These are phyloP conservation scores for Macrocentrus cingulum DNA, from an alignment of 1,140 invertebrate species.

Conservation along the genomic window DNA sequence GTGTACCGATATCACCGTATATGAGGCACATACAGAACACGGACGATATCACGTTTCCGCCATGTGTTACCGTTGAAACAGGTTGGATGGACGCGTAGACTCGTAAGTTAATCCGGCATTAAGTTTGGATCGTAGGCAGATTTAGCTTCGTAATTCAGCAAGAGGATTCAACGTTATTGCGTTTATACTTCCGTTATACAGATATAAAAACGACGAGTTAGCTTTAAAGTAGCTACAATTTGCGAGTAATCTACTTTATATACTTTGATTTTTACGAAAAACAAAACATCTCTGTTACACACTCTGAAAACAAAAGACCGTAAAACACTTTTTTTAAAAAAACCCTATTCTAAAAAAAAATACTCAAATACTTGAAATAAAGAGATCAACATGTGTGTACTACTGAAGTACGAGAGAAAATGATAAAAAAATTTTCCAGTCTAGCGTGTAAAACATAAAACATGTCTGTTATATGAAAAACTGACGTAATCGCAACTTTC, in stretches of 20 bases:
- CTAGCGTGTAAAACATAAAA: background rate
- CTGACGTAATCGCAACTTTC: conserved; percentile 28
- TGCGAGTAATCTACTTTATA: no score
- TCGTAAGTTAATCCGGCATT: conserved; percentile 30
- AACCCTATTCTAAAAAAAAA: no score
- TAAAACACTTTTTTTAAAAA: no score
- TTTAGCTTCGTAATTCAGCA: conserved; percentile 29
- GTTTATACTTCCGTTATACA: background rate
- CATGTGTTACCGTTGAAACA: conserved; percentile 17
- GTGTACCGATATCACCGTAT: background rate
- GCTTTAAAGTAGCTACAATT: no score
- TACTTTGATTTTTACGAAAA: no score
- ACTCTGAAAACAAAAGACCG: no score
- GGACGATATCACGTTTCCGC: conserved; percentile 46
- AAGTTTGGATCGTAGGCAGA: conserved; percentile 31
- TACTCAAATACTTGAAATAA: no score
- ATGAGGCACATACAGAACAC: conserved; percentile 2
- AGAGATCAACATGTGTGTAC: no score
- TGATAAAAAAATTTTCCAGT: no score
- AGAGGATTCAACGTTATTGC: conserved; percentile 25
- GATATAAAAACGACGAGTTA: conserved; percentile 12
- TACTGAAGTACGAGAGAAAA: no score
- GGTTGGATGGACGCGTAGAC: conserved; percentile 1
- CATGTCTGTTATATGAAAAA: conserved; percentile 20
- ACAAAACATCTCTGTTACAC: no score